Conservation (phyloP, 2,797 vertebrate genomes). For the Rhodeus uyekii region DNA sequence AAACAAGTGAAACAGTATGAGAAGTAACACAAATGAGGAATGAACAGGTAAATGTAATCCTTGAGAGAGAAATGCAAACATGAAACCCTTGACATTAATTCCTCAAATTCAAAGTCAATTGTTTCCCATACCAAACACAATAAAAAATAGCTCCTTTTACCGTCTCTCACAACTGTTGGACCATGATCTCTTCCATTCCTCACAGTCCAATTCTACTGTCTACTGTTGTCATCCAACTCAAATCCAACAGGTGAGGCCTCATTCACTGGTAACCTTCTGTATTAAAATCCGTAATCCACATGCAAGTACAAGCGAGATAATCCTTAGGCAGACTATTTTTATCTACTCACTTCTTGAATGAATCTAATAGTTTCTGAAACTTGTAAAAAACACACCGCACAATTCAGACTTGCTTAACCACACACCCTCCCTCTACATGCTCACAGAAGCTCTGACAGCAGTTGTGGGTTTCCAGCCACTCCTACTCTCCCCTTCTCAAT, state of each 20-base stretch:
- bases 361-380: neutral
- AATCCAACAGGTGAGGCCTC: slow-evolving; percentile 26
- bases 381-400: neutral
- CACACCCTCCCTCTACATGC: slow-evolving; percentile 5
- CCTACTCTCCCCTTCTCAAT: slow-evolving; percentile 2
- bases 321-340: slow-evolving; percentile 1
- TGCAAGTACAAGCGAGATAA: neutral
- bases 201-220: slow-evolving; percentile 9
- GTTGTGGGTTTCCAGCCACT: slow-evolving; percentile 16
- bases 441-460: slow-evolving; percentile 21
- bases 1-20: neutral
- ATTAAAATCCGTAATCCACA: neutral
- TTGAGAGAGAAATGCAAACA: neutral
- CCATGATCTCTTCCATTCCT: slow-evolving; percentile 43
- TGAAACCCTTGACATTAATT: neutral
- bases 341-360: slow-evolving; percentile 41
- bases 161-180: slow-evolving; percentile 27
- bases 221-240: slow-evolving; percentile 3
- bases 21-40: neutral
- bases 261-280: neutral
- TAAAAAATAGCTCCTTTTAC: slow-evolving; percentile 38
- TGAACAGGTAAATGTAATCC: neutral
- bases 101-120: neutral
- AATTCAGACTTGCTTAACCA: neutral
- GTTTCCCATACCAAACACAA: neutral